Evolutionary conservation across 1,140 invertebrate species (phyloP).

Genomic region (Cardiocondyla obscurior): DNA sequence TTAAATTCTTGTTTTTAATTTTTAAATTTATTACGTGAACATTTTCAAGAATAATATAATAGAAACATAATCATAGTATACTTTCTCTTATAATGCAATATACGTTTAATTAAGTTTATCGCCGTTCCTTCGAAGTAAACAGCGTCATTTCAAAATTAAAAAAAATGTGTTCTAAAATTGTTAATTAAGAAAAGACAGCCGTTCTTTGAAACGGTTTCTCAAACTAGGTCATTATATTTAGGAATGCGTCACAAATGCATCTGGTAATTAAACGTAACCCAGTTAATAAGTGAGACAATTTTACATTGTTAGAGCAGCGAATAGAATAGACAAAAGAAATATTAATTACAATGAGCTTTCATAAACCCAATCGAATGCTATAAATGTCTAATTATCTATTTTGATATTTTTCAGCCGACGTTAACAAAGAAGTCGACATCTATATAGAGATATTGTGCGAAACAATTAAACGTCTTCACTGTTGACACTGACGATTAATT

Average conservation of each 20-base stretch:
- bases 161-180: not conserved
- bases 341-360: not conserved
- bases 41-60: not conserved
- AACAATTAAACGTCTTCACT: not conserved
- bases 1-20: not conserved
- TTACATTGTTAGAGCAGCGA: not conserved
- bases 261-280: conserved; percentile 34
- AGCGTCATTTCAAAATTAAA: not conserved
- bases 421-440: not conserved
- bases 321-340: not conserved
- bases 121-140: not conserved
- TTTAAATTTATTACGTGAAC: not conserved
- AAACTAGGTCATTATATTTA: conserved; percentile 17
- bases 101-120: not conserved
- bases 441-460: too few species aligned
- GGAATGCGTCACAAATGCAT: conserved; percentile 5
- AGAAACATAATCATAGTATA: not conserved
- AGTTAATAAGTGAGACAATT: conserved; percentile 1
- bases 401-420: not conserved
- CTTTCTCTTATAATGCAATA: not conserved
- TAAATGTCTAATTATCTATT: not conserved
- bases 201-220: not conserved
- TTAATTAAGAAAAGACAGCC: conserved; percentile 9
- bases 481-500: not conserved
- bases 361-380: not conserved